Percentiles rank a stretch among this genome's conserved stretches.
phyloP scores from a whole-genome alignment of 1,140 invertebrate genomes.

The Euborellia annulipes region DNA sequence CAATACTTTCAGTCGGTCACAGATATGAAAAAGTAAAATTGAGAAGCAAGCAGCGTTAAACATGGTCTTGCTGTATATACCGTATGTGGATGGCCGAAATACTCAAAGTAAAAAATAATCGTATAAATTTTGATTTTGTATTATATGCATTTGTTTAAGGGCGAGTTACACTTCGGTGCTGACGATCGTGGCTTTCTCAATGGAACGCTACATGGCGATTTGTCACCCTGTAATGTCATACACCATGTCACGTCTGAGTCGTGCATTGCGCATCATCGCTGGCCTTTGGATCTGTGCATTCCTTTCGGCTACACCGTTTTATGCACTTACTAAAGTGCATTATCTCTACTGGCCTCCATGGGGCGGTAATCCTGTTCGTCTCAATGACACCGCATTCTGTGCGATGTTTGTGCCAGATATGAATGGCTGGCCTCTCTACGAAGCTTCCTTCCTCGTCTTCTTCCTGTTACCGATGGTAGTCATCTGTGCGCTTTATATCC shows the following conservation, averaged over 20 bases:
- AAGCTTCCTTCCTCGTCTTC: constrained; percentile 65
- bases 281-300: constrained; percentile 62
- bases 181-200: constrained; percentile 77
- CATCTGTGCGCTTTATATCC: constrained; percentile 57
- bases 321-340: constrained; percentile 46
- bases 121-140: too few species aligned
- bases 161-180: constrained; percentile 80
- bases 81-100: too few species aligned
- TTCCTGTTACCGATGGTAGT: constrained; percentile 68
- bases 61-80: too few species aligned
- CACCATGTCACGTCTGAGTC: constrained; percentile 59
- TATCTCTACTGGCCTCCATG: constrained; percentile 53
- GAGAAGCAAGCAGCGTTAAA: too few species aligned
- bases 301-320: constrained; percentile 63
- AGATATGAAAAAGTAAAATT: too few species aligned
- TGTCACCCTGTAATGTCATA: constrained; percentile 72
- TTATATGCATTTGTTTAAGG: constrained; percentile 38
- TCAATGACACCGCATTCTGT: constrained; percentile 48
- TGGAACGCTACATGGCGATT: constrained; percentile 79
- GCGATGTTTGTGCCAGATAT: constrained; percentile 45
- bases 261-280: constrained; percentile 65
- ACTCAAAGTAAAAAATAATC: too few species aligned
- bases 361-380: constrained; percentile 6
- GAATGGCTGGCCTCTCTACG: constrained; percentile 46
- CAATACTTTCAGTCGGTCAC: too few species aligned